Percentiles rank a stretch among this genome's conserved stretches.
These are phyloP conservation scores for Cnemophilus loriae DNA, from an alignment of 2,113 vertebrate species.

Conservation along the genomic window DNA sequence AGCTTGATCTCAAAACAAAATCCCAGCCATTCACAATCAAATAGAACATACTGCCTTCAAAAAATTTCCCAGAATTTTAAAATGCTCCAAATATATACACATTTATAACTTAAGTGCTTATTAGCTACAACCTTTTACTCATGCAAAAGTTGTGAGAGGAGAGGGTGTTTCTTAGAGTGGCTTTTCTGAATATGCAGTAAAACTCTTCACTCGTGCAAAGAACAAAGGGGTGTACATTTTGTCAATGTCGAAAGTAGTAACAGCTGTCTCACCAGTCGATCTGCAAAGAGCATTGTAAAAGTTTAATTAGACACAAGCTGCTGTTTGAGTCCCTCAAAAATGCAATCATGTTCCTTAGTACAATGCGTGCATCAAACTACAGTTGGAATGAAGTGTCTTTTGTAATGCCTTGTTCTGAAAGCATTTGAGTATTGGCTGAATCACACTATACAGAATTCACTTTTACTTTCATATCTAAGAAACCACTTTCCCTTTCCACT, in stretches of 20 bases:
- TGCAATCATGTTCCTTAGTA: not conserved
- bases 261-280: conserved; percentile 89
- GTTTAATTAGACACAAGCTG: not conserved
- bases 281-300: conserved; percentile 63
- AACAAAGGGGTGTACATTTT: conserved; percentile 94
- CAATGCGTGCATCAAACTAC: not conserved
- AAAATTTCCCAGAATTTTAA: conserved; percentile 64
- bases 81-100: conserved; percentile 72
- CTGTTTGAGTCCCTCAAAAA: not conserved
- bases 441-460: not conserved
- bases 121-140: conserved; percentile 61
- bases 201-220: conserved; percentile 96
- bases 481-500: not conserved
- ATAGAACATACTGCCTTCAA: conserved; percentile 59
- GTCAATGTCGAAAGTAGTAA: conserved; percentile 93
- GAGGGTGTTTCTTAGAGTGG: conserved; percentile 80
- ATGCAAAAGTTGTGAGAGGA: conserved; percentile 65
- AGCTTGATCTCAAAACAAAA: conserved; percentile 61
- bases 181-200: conserved; percentile 90
- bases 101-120: conserved; percentile 72
- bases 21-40: conserved; percentile 60
- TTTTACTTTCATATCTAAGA: not conserved
- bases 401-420: not conserved
- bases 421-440: not conserved
- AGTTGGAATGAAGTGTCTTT: not conserved